Base-by-base conservation (phyloP, 2,113 vertebrate genomes). In the Clinocottus analis region DNA sequence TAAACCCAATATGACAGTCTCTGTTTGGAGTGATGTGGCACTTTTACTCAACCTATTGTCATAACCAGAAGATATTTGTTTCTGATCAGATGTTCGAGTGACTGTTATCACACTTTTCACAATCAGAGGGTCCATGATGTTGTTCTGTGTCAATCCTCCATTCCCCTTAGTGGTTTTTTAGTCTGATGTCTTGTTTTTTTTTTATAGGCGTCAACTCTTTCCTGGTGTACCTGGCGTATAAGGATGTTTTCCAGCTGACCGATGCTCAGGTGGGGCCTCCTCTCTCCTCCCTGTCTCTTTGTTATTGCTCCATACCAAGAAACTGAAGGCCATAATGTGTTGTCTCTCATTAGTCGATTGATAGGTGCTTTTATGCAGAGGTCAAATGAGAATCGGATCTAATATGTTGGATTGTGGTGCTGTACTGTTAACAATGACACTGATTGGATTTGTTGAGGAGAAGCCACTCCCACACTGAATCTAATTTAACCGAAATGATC, bases 151-250 rank as follows among this genome's bases (percentile, higher is more conserved):
- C 14, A 29, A 8, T 17, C 3, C 12, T 1, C 2, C 1, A 0
- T 33, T 29, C 31, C 17, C 17, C 69, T 13, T 29, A 4, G 1
- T 62, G 3, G 2, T 21, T 35, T 49, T 86, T 17, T 68, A 4
- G 47, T n/a, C 33, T 56, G 23, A 25, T 5, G 45, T 89, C 86
- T 25, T 93, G 61, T 91, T 33, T 72, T 76, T 75, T 47, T 75
- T 47, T 21, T 47, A 19, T 7, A 99, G 98, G 98, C 76, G 96
- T 99, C 37, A 99, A 99, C 94, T 99, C 98, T 35, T 99, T 99
- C 94, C 93, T 99, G 25, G 96, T 99, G 86, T 99, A 99, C 86
- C 95, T 99, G 96, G 97, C 97, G 61, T 99, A 99, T 93, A 99
- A 99, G 92, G 97, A 99, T 73, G 83, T 96, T 67, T 99, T 97